Evolutionary conservation across 2,888 invertebrate species (phyloP).

Genomic region (Diloba caeruleocephala): DNA sequence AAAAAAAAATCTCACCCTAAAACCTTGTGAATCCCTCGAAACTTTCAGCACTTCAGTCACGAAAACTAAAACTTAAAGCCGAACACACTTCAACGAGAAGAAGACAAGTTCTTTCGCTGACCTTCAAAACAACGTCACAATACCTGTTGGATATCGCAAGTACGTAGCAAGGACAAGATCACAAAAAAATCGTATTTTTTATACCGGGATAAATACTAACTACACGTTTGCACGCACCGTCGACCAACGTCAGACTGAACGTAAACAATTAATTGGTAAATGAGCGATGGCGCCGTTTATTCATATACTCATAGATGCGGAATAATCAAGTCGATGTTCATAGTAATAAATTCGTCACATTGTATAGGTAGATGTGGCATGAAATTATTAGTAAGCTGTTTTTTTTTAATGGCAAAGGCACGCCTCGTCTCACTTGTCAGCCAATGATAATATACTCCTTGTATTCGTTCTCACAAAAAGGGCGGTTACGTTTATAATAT

Average conservation of each 20-base stretch:
- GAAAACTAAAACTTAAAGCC: constrained; percentile 2
- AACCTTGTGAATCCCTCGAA: background rate
- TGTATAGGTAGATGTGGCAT: background rate
- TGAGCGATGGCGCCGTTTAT: constrained; percentile 46
- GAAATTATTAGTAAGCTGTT: no score
- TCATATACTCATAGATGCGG: constrained; percentile 29
- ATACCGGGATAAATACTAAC: constrained; percentile 33
- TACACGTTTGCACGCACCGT: constrained; percentile 52
- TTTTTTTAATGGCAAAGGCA: no score
- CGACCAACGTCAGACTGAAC: constrained; percentile 34
- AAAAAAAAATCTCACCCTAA: no score
- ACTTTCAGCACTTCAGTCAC: background rate
- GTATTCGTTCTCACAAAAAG: no score
- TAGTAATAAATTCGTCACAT: constrained; percentile 23
- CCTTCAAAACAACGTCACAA: constrained; percentile 24
- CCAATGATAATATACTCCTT: no score
- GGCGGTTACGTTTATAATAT: no score
- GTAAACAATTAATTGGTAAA: constrained; percentile 50
- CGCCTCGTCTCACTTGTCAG: no score
- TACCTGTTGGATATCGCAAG: constrained; percentile 44
- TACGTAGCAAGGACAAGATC: constrained; percentile 40
- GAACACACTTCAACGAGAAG: constrained; percentile 16
- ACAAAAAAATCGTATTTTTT: constrained; percentile 44
- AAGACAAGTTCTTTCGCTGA: no score
- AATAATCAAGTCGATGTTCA: constrained; percentile 24